Percentiles rank a stretch among this genome's conserved stretches.
Evolutionary conservation across 2,113 vertebrate genomes (phyloP).

Genomic region (Apistogramma diplotaenia): DNA sequence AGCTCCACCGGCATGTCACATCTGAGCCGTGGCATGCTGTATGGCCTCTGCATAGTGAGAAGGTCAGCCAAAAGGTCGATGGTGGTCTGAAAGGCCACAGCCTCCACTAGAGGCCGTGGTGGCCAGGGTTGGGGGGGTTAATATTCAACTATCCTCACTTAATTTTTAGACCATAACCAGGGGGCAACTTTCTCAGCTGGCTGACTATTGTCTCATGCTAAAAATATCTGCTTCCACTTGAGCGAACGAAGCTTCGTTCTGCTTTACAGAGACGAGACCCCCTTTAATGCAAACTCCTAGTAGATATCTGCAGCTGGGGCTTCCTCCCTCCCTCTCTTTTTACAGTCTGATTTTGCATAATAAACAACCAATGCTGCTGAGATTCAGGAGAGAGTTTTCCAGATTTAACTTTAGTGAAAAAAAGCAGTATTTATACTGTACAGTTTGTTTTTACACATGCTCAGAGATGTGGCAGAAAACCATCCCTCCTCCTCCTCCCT

Average conservation of each 20-base stretch:
- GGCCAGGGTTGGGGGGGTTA: conserved; percentile 6
- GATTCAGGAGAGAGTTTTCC: conserved; percentile 5
- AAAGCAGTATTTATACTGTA: conserved; percentile 10
- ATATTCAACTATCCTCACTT: conserved; percentile 46
- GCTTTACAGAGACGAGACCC: conserved; percentile 31
- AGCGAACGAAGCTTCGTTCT: conserved; percentile 36
- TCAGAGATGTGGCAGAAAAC: conserved; percentile 42
- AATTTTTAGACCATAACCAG: conserved; percentile 51
- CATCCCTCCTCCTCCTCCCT: conserved; percentile 34
- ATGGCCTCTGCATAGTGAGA: conserved; percentile 33
- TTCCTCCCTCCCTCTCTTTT: conserved; percentile 1
- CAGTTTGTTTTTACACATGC: conserved; percentile 50
- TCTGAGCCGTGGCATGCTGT: neutral
- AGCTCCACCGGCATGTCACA: neutral
- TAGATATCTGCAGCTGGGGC: conserved; percentile 36
- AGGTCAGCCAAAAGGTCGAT: conserved; percentile 43
- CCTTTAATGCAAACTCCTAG: conserved; percentile 17
- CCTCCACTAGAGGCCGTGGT: conserved; percentile 3
- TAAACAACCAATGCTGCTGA: neutral
- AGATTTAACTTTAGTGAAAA: neutral
- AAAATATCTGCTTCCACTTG: conserved; percentile 56
- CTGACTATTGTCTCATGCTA: conserved; percentile 47
- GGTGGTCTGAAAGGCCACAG: conserved; percentile 45
- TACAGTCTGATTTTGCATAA: neutral
- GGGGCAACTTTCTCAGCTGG: conserved; percentile 59